These are phyloP conservation scores for Hylaeus anthracinus DNA, from an alignment of 1,140 invertebrate species.

Conservation along the genomic window DNA sequence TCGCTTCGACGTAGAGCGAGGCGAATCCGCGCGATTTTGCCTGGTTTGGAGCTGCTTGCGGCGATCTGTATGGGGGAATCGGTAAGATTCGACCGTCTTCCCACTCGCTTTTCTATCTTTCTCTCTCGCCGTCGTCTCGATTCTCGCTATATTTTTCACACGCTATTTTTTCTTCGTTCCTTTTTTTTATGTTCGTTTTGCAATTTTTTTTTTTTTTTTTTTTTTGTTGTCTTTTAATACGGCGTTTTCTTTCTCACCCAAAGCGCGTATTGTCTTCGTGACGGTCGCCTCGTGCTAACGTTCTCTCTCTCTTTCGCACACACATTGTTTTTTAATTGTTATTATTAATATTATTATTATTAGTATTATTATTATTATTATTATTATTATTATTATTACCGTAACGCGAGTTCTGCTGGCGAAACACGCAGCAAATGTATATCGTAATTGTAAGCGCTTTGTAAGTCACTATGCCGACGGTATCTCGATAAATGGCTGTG, in stretches of 20 bases:
- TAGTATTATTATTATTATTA: too few species aligned
- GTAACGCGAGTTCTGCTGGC: constrained; percentile 8
- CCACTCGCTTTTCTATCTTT: too few species aligned
- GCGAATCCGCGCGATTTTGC: too few species aligned
- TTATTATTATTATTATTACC: neutral
- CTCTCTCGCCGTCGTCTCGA: neutral
- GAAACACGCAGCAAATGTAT: constrained; percentile 20
- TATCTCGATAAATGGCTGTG: constrained; percentile 35
- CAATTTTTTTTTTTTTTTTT: neutral
- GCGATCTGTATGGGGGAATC: too few species aligned
- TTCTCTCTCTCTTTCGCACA: neutral
- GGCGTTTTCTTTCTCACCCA: neutral
- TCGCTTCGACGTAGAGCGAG: too few species aligned
- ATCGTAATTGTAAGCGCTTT: constrained; percentile 49
- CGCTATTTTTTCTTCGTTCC: neutral
- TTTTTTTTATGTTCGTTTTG: neutral
- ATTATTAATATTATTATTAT: too few species aligned
- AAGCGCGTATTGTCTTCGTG: constrained; percentile 45
- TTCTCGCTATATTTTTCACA: neutral
- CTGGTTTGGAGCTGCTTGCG: too few species aligned
- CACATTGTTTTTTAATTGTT: too few species aligned
- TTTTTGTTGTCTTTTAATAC: neutral
- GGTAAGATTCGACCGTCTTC: too few species aligned
- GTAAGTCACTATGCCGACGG: constrained; percentile 58
- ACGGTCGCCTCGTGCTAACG: constrained; percentile 13